These are phyloP conservation scores for Drosophila meridiana DNA, from an alignment of 2,888 invertebrate genomes.

Conservation along the genomic window DNA sequence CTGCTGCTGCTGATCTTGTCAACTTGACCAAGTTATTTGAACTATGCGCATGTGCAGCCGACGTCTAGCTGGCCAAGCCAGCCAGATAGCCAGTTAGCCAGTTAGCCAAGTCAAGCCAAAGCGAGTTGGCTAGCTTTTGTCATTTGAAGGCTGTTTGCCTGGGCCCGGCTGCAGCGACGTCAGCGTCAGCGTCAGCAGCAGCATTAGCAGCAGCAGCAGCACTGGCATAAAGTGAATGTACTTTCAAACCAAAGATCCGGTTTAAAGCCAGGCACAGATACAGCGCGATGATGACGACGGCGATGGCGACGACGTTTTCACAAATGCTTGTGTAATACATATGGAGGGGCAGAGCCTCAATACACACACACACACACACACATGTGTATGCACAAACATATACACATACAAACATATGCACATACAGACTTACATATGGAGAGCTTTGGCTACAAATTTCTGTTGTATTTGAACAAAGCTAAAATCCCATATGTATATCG, in stretches of 20 bases:
- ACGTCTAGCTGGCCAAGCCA: constrained; percentile 36
- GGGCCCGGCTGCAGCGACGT: constrained; percentile 58
- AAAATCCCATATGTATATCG: constrained; percentile 57
- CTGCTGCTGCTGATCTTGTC: constrained; percentile 71
- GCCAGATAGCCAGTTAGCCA: constrained; percentile 39
- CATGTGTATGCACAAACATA: constrained; percentile 3
- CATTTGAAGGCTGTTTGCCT: constrained; percentile 75
- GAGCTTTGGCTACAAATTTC: constrained; percentile 59
- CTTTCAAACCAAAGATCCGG: constrained; percentile 83
- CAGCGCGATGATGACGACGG: constrained; percentile 60
- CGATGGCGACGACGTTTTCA: constrained; percentile 70
- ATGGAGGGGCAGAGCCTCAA: constrained; percentile 49
- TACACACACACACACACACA: constrained; percentile 20
- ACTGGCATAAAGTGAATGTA: constrained; percentile 82
- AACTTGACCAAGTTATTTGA: constrained; percentile 80
- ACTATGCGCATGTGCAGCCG: constrained; percentile 77
- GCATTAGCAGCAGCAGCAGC: constrained; percentile 31
- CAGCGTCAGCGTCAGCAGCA: constrained; percentile 35
- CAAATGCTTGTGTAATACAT: constrained; percentile 78
- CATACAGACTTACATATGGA: constrained; percentile 17
- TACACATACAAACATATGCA: constrained; percentile 2
- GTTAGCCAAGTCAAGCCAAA: constrained; percentile 13
- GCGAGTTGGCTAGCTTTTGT: constrained; percentile 58
- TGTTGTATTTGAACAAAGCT: constrained; percentile 56
- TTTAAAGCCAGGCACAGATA: constrained; percentile 76